Evolutionary conservation across 2,113 vertebrate genomes (phyloP), one percentile per base, ranked within the genome.

Genomic region (Regulus satrapa): DNA sequence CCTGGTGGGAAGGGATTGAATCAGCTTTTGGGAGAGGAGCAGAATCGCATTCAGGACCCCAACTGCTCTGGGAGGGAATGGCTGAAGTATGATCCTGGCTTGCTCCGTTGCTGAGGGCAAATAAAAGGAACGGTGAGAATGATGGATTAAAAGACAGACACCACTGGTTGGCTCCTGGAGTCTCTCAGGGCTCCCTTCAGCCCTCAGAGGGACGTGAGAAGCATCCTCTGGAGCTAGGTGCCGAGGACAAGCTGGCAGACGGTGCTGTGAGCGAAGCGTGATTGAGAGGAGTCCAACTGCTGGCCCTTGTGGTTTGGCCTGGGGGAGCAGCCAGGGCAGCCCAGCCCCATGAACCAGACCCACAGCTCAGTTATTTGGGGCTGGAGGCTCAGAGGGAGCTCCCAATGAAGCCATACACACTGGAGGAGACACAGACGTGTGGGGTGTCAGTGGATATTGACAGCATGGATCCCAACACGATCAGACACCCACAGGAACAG

Each of bases 11-110:
- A 55, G 61, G 36, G 7, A 29, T 26, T 43, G 31, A 28, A 73
- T 93, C 46, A 68, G 68, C 49, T 96, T 82, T 92, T 87, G 72
- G 82, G 69, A 85, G 58, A 45, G 76, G 78, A 94, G 54, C 26
- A 46, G 48, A 34, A 89, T 32, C 81, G 74, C n/a, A 89, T 58
- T 67, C 67, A 61, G 63, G 69, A 92, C 31, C 10, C 52, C 3
- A 3, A 9, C 28, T 56, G 18, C 29, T 43, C 78, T 38, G 61
- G 34, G 49, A 81, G 5, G 7, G 61, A 29, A 43, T 61, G 46
- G 67, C 15, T 24, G 26, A 69, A 92, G 38, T 71, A 92, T 87
- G 14, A 11, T 31, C 49, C 74, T 13, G 12, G 25, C 34, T 80
- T 26, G 8, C 26, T 77, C 10, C 49, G 67, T 43, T 17, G 4